Percentiles rank a stretch among this genome's conserved stretches.
Evolutionary conservation across 1,140 invertebrate genomes (phyloP).

Genomic region (Drosophila bocki): DNA sequence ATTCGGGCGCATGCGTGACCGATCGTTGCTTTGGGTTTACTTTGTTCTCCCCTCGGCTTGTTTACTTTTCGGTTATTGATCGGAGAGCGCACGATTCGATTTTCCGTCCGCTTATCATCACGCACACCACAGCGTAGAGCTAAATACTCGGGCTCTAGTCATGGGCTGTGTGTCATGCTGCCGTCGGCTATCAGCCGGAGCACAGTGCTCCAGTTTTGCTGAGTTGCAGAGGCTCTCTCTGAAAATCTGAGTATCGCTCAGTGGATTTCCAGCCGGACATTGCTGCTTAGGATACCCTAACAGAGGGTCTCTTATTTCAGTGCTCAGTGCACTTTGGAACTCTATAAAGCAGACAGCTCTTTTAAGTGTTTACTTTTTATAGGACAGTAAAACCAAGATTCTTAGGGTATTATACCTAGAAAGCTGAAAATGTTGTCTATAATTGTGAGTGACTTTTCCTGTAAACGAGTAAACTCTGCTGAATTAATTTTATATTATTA

Average conservation of each 20-base stretch:
- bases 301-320: background rate
- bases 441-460: background rate
- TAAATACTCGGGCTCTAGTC: constrained; percentile 12
- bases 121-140: constrained; percentile 13
- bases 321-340: background rate
- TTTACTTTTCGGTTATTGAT: constrained; percentile 50
- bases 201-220: constrained; percentile 43
- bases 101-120: constrained; percentile 46
- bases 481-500: background rate
- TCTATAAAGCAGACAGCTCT: background rate
- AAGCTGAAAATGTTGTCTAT: background rate
- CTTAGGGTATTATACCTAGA: background rate
- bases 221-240: constrained; percentile 22
- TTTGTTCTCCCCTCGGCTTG: constrained; percentile 22
- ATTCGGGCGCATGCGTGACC: constrained; percentile 41
- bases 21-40: constrained; percentile 20
- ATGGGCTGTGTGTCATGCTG: constrained; percentile 44
- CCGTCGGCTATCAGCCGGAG: constrained; percentile 39
- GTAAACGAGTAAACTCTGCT: background rate
- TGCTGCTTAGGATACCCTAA: constrained; percentile 8
- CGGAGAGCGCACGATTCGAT: constrained; percentile 36
- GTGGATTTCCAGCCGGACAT: constrained; percentile 4
- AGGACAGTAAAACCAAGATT: background rate
- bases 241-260: constrained; percentile 11
- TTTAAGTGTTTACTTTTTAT: background rate